Percentiles rank a stretch among this genome's conserved stretches.
Conservation (phyloP, 2,113 vertebrate species). For the Epinephelus lanceolatus region DNA sequence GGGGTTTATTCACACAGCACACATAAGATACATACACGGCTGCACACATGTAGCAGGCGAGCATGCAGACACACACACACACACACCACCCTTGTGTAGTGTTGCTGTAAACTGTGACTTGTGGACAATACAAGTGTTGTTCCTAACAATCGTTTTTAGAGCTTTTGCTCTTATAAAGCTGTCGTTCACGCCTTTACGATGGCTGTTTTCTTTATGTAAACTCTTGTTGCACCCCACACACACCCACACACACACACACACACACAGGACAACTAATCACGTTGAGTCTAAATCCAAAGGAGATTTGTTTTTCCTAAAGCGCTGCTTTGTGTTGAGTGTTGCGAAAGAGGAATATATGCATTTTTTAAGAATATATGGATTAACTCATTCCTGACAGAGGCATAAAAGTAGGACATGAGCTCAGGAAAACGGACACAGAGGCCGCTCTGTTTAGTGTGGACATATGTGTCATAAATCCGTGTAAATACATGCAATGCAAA, state of each 20-base stretch:
- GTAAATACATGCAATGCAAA: neutral
- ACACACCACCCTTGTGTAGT: constrained; percentile 1
- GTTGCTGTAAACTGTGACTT: constrained; percentile 42
- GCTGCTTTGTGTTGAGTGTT: constrained; percentile 24
- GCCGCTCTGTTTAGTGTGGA: neutral
- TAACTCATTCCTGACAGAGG: constrained; percentile 7
- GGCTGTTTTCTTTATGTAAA: constrained; percentile 8
- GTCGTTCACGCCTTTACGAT: neutral
- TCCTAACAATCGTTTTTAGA: neutral
- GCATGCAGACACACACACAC: neutral
- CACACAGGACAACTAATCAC: constrained; percentile 12
- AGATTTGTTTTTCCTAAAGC: constrained; percentile 30
- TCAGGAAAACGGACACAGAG: neutral
- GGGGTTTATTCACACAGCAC: constrained; percentile 42
- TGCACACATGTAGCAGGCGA: neutral
- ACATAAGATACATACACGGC: neutral
- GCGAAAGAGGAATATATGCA: constrained; percentile 28
- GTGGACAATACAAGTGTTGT: constrained; percentile 46
- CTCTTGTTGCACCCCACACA: neutral
- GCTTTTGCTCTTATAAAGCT: constrained; percentile 21
- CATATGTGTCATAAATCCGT: neutral
- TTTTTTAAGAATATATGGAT: constrained; percentile 20
- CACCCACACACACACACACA: neutral
- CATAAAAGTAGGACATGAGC: constrained; percentile 1
- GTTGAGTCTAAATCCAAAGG: constrained; percentile 22